Conservation (phyloP, 2,888 invertebrate genomes). For the Cantharis nigra region DNA sequence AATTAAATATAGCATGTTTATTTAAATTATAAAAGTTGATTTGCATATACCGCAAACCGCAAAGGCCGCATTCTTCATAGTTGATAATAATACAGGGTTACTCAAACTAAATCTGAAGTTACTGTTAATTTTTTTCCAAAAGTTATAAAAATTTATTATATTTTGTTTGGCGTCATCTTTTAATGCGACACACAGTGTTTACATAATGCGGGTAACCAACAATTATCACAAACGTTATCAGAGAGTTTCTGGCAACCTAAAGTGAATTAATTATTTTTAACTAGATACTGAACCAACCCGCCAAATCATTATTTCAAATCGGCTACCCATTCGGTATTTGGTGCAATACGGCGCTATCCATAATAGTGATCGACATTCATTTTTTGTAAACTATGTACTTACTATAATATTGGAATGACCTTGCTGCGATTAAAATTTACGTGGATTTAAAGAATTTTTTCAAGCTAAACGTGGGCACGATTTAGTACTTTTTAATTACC, state of each 20-base stretch:
- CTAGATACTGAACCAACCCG: neutral
- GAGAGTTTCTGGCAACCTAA: neutral
- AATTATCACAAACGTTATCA: neutral
- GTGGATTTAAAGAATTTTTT: neutral
- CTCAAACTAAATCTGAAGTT: neutral
- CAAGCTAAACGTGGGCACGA: neutral
- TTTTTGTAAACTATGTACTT: neutral
- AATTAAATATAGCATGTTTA: neutral
- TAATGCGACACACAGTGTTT: neutral
- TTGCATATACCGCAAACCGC: neutral
- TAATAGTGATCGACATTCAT: constrained; percentile 29
- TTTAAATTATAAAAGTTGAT: neutral
- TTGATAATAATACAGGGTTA: neutral
- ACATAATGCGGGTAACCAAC: neutral
- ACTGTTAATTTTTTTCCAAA: neutral
- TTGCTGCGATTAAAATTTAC: constrained; percentile 27
- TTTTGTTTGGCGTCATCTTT: neutral
- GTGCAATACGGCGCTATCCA: constrained; percentile 20
- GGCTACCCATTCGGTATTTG: neutral
- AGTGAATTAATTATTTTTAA: neutral
- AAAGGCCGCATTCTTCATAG: neutral
- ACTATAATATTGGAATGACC: constrained; percentile 35
- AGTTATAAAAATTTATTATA: neutral
- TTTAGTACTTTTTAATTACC: neutral
- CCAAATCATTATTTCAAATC: neutral